Percentiles rank a stretch among this genome's conserved stretches.
Evolutionary conservation across 2,113 vertebrate species (phyloP).

Genomic region (Gymnocephalus cernua): DNA sequence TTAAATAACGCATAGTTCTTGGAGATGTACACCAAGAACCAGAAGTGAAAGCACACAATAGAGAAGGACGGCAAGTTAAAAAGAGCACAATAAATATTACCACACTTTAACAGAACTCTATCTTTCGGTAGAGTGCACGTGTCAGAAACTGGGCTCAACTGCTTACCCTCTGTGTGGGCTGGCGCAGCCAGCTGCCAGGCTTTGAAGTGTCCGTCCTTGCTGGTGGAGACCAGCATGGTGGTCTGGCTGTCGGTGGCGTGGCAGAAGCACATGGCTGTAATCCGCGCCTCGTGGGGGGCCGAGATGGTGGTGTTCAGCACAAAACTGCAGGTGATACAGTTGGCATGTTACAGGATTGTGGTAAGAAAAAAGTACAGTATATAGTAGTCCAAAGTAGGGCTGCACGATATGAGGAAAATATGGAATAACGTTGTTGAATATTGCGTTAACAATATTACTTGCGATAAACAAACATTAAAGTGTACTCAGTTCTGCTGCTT

Average conservation of each 20-base stretch:
- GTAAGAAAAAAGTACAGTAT: no score
- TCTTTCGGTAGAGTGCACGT: not conserved
- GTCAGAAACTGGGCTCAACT: not conserved
- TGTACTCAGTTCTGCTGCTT: no score
- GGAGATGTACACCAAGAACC: not conserved
- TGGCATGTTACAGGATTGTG: not conserved
- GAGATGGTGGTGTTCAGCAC: constrained; percentile 92
- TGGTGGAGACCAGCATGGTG: constrained; percentile 88
- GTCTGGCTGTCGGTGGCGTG: constrained; percentile 71
- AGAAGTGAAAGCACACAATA: not conserved
- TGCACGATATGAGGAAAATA: no score
- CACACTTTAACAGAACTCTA: not conserved
- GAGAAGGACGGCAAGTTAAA: not conserved
- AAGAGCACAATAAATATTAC: not conserved
- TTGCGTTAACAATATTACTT: no score
- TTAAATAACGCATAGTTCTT: not conserved
- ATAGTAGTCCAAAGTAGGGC: no score
- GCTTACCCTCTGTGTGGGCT: constrained; percentile 77
- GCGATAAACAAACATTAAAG: no score
- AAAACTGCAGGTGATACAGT: constrained; percentile 83
- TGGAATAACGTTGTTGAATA: no score
- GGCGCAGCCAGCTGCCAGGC: constrained; percentile 89
- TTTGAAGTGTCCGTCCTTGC: constrained; percentile 93
- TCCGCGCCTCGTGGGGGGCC: constrained; percentile 88
- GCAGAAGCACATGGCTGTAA: constrained; percentile 91